Conservation (phyloP, 2,888 invertebrate species). For the Diaprepes abbreviatus region DNA sequence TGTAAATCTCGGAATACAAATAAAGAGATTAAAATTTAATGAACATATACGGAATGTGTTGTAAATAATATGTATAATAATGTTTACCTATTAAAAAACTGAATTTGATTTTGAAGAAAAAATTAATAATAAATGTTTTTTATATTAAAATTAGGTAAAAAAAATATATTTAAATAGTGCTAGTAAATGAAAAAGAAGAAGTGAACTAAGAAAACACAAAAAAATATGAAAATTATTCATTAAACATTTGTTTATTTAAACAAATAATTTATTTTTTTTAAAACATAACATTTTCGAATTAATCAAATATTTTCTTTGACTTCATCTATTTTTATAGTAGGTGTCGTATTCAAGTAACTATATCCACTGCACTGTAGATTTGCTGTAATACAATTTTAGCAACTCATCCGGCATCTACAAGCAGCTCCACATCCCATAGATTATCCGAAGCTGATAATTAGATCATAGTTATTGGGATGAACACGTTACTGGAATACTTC, state of each 20-base stretch:
- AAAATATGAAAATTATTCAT: no score
- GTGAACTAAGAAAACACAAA: no score
- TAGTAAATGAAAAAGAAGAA: no score
- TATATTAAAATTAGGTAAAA: no score
- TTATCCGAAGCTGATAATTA: slow-evolving; percentile 27
- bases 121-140: no score
- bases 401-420: slow-evolving; percentile 21
- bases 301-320: slow-evolving; percentile 28
- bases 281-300: no score
- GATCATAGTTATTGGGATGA: slow-evolving; percentile 14
- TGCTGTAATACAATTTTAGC: neutral
- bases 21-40: slow-evolving; percentile 9
- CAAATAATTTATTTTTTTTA: no score
- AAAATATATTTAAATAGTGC: no score
- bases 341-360: slow-evolving; percentile 15
- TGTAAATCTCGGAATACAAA: slow-evolving; percentile 9
- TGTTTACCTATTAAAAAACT: no score
- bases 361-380: slow-evolving; percentile 24
- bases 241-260: no score
- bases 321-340: slow-evolving; percentile 23
- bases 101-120: no score
- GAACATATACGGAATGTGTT: neutral
- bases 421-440: slow-evolving; percentile 26
- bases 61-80: neutral
- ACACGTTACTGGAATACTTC: slow-evolving; percentile 12